Base-by-base conservation (phyloP, 2,113 vertebrate species). In the Notechis scutatus region DNA sequence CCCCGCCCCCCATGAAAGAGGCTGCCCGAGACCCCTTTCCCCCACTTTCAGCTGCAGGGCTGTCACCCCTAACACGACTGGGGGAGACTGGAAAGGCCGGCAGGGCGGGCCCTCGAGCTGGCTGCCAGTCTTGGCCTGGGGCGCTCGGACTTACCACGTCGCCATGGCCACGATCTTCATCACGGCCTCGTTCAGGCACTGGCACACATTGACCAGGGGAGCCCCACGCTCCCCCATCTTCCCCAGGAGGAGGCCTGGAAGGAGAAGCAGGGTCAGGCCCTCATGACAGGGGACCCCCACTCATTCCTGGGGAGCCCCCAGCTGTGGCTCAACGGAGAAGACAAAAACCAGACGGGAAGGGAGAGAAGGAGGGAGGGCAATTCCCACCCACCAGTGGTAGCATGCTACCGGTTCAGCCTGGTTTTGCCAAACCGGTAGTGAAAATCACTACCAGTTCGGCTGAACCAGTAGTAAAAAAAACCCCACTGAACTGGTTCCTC, bases 111-210 rank as follows among this genome's bases (percentile, higher is more conserved):
- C n/a, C n/a, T n/a, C n/a, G n/a, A n/a, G n/a, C n/a, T n/a, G n/a
- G n/a, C 45, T 87, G 85, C 45, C 85, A 24, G 3, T 24, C 4
- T 34, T 15, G 85, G 4, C 34, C 14, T 2, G 90, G 56, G 3
- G 74, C 5, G 18, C 12, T 4, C 3, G 24, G 29, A 88, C 95
- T 97, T 96, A 99, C 98, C 98, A 99, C 6, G 99, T 98, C 0
- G 98, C 98, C 45, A 98, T 98, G 0, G 98, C 98, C 94, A 99
- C 98, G 59, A 99, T 98, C 95, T 98, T 98, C 98, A 99, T 99
- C 1, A 99, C 98, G 0, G 98, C 98, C 95, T 99, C 98, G 0
- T 99, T 99, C 94, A 99, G 97, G 3, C 98, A 98, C 97, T 98
- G 98, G 96, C 98, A 99, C 4, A 99, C 98, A 1, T 97, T 98